A percentile compares a stretch with the other conserved stretches of the same genome.
phyloP scores from a whole-genome alignment of 1,140 invertebrate genomes.

The Habropoda laboriosa region DNA sequence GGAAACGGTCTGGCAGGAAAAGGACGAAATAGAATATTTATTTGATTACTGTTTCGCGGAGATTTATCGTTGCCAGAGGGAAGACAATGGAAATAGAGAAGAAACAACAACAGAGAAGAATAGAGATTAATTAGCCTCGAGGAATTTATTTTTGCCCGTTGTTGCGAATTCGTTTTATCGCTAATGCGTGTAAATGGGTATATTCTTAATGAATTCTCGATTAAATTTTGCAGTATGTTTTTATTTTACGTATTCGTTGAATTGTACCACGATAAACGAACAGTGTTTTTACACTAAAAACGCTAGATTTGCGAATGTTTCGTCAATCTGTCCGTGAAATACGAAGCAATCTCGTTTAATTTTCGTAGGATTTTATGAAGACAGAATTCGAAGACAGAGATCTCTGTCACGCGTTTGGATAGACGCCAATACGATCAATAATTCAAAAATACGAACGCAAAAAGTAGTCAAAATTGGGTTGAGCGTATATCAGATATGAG shows the following conservation, averaged over 20 bases:
- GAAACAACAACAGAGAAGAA: not conserved
- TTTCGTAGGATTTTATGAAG: not conserved
- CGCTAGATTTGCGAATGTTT: too few relatives aligned
- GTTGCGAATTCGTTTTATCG: not conserved
- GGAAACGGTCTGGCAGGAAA: conserved; percentile 52
- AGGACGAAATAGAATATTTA: conserved; percentile 26
- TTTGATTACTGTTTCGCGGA: conserved; percentile 2
- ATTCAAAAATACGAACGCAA: not conserved
- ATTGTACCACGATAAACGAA: too few relatives aligned
- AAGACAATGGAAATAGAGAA: not conserved
- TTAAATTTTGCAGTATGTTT: too few relatives aligned
- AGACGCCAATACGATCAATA: not conserved
- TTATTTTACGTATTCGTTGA: too few relatives aligned
- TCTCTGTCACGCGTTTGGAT: not conserved
- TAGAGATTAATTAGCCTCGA: not conserved
- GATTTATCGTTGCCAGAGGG: conserved; percentile 3
- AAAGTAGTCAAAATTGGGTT: not conserved
- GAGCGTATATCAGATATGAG: not conserved
- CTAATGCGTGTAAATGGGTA: too few relatives aligned
- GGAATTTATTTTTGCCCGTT: conserved; percentile 4
- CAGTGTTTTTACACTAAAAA: too few relatives aligned
- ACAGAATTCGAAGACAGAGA: not conserved
- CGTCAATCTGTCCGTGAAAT: not conserved
- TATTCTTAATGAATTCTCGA: too few relatives aligned
- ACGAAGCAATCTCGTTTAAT: not conserved